Base-by-base conservation (phyloP, 2,888 invertebrate genomes). In the Epistrophe eligans region DNA sequence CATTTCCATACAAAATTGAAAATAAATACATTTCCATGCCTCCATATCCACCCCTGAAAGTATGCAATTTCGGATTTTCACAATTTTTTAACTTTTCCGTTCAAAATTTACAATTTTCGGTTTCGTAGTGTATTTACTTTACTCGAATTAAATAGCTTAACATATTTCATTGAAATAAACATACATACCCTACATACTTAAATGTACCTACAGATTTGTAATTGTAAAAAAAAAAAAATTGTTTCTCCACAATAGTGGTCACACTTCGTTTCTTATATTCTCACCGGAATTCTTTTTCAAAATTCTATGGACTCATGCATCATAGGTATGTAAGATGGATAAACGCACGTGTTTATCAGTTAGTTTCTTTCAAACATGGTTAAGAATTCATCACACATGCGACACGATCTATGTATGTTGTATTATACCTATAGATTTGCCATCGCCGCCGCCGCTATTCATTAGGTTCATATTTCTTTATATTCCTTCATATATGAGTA, bases 301-400 rank as follows among this genome's bases (percentile, higher is more conserved):
- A 71, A 24, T 55, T 55, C 70, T 28, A 55, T 11, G 17, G 13
- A 32, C 13, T 15, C n/a, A 3, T 66, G 32, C 1, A 32, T 32
- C 13, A 24, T 24, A 48, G 66, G n/a, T 11, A 24, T 28, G 3
- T 24, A 28, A n/a, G n/a, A n/a, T 32, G 17, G 9, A 52, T 60
- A 50, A 70, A 81, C 77, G 70, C 77, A 85, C 85, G 85, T 77
- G 85, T 70, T 77, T 81, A 85, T 82, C 85, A 74, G 73, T 52
- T 40, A 58, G 70, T 77, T 81, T 77, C 81, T 72, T 72, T 52
- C 77, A 80, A 76, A 72, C 76, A 70, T 77, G 74, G 64, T 82
- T 85, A 77, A 82, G 81, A 85, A 85, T 82, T 85, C 82, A 82
- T 82, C 77, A 82, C 81, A 77, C 70, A 82, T 64, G 35, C 50